phyloP scores from a whole-genome alignment of 2,797 vertebrate genomes.

The Huso huso region DNA sequence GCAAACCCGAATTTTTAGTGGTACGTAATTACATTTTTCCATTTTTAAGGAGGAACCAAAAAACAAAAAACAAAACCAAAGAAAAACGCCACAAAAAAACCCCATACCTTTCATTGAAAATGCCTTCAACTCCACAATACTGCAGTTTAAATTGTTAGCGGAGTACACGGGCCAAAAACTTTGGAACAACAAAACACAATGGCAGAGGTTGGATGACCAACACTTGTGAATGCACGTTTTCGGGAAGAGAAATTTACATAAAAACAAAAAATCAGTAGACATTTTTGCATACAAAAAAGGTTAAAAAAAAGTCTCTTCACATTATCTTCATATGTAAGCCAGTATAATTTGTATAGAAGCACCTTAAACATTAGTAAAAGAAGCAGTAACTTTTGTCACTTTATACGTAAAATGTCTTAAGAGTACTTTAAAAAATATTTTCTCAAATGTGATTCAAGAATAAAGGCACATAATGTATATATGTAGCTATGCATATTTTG shows the following conservation, averaged over 20 bases:
- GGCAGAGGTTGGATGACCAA: slow-evolving; percentile 24
- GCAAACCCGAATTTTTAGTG: slow-evolving; percentile 32
- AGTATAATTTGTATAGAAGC: slow-evolving; percentile 49
- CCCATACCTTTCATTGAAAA: slow-evolving; percentile 30
- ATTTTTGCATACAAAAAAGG: slow-evolving; percentile 25
- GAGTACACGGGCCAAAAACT: slow-evolving; percentile 9
- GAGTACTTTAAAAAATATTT: slow-evolving; percentile 36
- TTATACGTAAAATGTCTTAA: slow-evolving; percentile 43
- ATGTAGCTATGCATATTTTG: slow-evolving; percentile 41
- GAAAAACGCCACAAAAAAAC: neutral
- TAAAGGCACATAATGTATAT: slow-evolving; percentile 51
- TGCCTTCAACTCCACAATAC: neutral
- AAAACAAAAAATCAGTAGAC: slow-evolving; percentile 61
- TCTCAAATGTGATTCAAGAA: slow-evolving; percentile 43
- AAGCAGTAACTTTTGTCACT: slow-evolving; percentile 38
- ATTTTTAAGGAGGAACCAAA: slow-evolving; percentile 9
- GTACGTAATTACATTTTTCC: slow-evolving; percentile 35
- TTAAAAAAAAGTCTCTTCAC: slow-evolving; percentile 17
- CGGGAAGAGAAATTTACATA: slow-evolving; percentile 33
- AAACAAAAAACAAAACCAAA: no score
- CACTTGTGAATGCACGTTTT: slow-evolving; percentile 22
- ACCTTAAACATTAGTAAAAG: slow-evolving; percentile 49
- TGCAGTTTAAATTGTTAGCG: neutral
- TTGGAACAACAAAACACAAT: no score
- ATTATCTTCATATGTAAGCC: slow-evolving; percentile 63